Conservation (phyloP, 1,140 invertebrate genomes). For the Tetramorium alpestre region DNA sequence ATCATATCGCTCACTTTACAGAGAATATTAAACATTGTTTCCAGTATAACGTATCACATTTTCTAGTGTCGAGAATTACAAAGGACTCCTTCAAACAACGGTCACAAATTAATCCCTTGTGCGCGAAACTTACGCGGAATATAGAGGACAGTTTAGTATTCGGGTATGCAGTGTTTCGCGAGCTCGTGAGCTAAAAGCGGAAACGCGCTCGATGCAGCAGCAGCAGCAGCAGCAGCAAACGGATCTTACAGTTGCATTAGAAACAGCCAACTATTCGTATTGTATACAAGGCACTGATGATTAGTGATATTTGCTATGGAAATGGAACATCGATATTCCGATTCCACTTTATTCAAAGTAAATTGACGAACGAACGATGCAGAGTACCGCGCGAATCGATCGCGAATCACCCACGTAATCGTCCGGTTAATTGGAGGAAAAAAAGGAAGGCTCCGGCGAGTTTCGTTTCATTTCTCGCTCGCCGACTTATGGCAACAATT, state of each 20-base stretch:
- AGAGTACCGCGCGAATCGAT: not conserved
- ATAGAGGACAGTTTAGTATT: conserved; percentile 43
- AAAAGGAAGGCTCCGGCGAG: not conserved
- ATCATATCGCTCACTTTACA: not conserved
- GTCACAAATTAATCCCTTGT: conserved; percentile 37
- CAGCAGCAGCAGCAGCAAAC: too few relatives aligned
- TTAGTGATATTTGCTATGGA: not conserved
- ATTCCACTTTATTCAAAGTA: not conserved
- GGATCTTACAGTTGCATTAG: conserved; percentile 8
- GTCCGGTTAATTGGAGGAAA: conserved; percentile 27
- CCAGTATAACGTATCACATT: not conserved
- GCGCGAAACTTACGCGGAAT: conserved; percentile 7
- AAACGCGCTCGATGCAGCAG: not conserved
- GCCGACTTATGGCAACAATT: conserved; percentile 50
- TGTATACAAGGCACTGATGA: not conserved
- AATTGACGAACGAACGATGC: not conserved
- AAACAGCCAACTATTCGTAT: not conserved
- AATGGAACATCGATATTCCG: not conserved
- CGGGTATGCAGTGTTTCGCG: not conserved
- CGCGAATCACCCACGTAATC: not conserved
- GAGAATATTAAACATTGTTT: conserved; percentile 39
- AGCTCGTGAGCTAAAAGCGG: not conserved
- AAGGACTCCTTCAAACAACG: conserved; percentile 19
- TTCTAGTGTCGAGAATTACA: conserved; percentile 3
- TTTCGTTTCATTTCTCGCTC: conserved; percentile 15